phyloP scores from a whole-genome alignment of 2,113 vertebrate genomes.

The Typhlomys cinereus region DNA sequence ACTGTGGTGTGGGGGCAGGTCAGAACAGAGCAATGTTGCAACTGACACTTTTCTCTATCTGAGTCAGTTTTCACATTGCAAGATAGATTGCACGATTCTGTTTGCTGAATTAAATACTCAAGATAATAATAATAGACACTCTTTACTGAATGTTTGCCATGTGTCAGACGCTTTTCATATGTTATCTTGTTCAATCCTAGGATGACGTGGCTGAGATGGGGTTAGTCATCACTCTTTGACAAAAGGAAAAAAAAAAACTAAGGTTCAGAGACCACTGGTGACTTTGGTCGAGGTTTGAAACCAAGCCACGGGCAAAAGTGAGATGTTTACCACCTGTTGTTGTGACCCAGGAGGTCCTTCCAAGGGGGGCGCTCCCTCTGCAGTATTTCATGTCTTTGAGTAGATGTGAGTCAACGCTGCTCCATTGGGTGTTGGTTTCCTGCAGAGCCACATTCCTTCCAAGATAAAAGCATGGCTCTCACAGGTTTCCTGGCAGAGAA shows the following conservation, averaged over 20 bases:
- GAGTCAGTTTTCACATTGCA: slow-evolving; percentile 5
- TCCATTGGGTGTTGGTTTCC: slow-evolving; percentile 41
- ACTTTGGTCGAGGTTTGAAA: slow-evolving; percentile 23
- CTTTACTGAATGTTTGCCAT: slow-evolving; percentile 3
- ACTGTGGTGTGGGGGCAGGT: not conserved
- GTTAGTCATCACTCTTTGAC: not conserved
- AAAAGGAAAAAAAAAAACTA: slow-evolving; percentile 13
- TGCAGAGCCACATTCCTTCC: slow-evolving; percentile 33
- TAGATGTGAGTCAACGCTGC: not conserved
- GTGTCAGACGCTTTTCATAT: slow-evolving; percentile 49
- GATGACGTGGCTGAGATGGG: slow-evolving; percentile 4
- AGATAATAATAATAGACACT: slow-evolving; percentile 30
- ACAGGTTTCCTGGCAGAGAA: slow-evolving; percentile 52
- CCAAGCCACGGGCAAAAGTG: not conserved
- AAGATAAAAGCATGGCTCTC: slow-evolving; percentile 55
- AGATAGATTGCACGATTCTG: slow-evolving; percentile 13
- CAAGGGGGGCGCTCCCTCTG: not conserved
- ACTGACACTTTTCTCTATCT: not conserved
- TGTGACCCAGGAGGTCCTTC: not conserved
- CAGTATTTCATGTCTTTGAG: not conserved
- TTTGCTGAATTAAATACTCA: slow-evolving; percentile 55
- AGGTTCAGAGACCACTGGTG: not conserved
- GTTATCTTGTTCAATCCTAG: slow-evolving; percentile 14
- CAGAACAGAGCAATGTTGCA: not conserved
- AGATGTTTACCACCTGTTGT: not conserved